A percentile compares a stretch with the other conserved stretches of the same genome.
These are phyloP conservation scores for Phrynocephalus guinanensis DNA, from an alignment of 2,797 vertebrate genomes.

Conservation along the genomic window DNA sequence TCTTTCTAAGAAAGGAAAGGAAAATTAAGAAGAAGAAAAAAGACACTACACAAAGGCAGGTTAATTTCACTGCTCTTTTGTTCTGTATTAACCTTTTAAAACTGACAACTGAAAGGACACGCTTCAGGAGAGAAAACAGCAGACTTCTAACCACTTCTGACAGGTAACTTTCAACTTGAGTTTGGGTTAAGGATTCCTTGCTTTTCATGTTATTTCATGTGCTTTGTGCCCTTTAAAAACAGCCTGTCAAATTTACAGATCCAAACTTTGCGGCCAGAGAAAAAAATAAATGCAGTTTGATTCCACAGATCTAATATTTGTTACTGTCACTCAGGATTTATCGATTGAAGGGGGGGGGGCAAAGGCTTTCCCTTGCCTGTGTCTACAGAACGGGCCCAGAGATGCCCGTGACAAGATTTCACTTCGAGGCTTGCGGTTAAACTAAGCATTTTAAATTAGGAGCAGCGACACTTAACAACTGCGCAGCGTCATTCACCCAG, in stretches of 20 bases:
- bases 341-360: constrained; percentile 48
- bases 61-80: constrained; percentile 79
- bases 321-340: constrained; percentile 70
- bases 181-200: constrained; percentile 70
- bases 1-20: not conserved
- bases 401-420: not conserved
- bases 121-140: constrained; percentile 82
- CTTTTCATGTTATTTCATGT: constrained; percentile 65
- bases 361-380: constrained; percentile 31
- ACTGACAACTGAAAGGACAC: constrained; percentile 88
- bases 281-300: constrained; percentile 77
- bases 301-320: constrained; percentile 75
- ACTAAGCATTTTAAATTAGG: not conserved
- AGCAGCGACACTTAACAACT: too few species aligned
- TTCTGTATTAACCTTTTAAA: constrained; percentile 89
- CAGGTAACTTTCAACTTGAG: constrained; percentile 83
- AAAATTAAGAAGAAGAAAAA: constrained; percentile 32
- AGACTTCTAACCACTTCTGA: constrained; percentile 88
- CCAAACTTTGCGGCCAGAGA: constrained; percentile 69
- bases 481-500: not conserved
- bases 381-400: constrained; percentile 34
- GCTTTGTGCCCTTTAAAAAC: constrained; percentile 75
- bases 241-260: constrained; percentile 78
- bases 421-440: not conserved
- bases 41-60: constrained; percentile 55